Evolutionary conservation across 2,797 vertebrate genomes (phyloP), one percentile per base, ranked within the genome.

Genomic region (Acanthurus lineatus): DNA sequence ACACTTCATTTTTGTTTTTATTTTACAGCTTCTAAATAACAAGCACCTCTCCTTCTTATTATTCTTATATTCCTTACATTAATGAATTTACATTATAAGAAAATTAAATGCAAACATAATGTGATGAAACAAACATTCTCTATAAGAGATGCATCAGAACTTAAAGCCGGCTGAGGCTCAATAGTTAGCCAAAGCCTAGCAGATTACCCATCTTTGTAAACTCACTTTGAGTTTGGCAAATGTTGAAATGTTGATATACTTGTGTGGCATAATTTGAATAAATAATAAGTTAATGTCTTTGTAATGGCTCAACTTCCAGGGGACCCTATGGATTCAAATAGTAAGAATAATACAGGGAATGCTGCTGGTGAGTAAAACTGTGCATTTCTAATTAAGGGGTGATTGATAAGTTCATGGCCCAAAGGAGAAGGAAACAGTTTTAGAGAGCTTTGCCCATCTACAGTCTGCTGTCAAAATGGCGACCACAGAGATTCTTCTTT

Each of bases 311-410:
- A 0, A 32, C 4, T 1, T 60, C 0, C 25, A 62, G 11, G 0
- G 22, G 15, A 0, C 2, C 0, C 20, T 8, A 11, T 0, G 0
- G 2, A 0, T 0, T 1, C 3, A 0, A 7, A 0, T 4, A 5
- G 11, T 25, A 9, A 1, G 0, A 0, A 0, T 7, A 0, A 0
- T 6, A 0, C 2, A 3, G 16, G 14, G 4, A 48, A 28, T 10
- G 63, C 0, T 52, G 0, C 60, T 15, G 73, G 77, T 88, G 28
- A 66, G 72, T 77, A 25, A 14, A 3, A 15, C 10, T 63, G 3
- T 16, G 9, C 40, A 12, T 42, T 9, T 9, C 40, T 42, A 11
- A 35, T 35, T 12, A 12, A 42, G 40, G 40, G 40, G 10, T 42
- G 40, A 42, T 12, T 42, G 40, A 42, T 42, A 42, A 42, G 40